Evolutionary conservation across 2,888 invertebrate species (phyloP), one percentile per base, ranked within the genome.

Genomic region (Hipparchia sbordonii): DNA sequence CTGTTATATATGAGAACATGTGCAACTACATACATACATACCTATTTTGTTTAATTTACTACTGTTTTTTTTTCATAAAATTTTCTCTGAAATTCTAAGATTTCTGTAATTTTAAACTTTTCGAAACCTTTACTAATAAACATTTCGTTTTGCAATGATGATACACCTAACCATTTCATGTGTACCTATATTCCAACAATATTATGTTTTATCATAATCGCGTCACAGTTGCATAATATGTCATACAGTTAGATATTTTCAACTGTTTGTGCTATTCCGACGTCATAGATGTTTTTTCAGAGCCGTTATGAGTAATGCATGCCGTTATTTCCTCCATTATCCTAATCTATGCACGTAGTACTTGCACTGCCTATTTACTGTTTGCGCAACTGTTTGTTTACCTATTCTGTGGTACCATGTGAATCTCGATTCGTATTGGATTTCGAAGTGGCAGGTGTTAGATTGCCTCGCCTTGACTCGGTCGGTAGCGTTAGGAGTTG

Each of bases 321-420:
- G 79, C 79, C 78, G 79, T 80, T 87, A 87, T 86, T 87, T 83
- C 88, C 85, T 86, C 84, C 80, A 90, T 90, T 87, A 85, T 85
- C 78, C 72, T 77, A 79, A 84, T 81, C 82, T 84, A 85, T 88
- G 86, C 85, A 84, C 86, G 82, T 84, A 84, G 83, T 80, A 82
- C 39, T 39, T 39, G 39, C 1, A 39, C 39, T 39, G 5, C 39
- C 39, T 39, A 39, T 5, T 39, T 4, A 39, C 84, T 79, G 83
- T 84, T 82, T 77, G 84, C 86, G 87, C 88, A 89, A 91, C 88
- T 88, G 87, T 85, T 85, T 83, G 81, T 86, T 88, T 87, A 85
- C 87, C 82, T 86, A 83, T 84, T 81, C 79, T 82, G 84, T 85
- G 82, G 84, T 86, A 85, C 82, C 52, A 80, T 82, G 82, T 78